phyloP scores from a whole-genome alignment of 92 coral and sea anemone genomes.

The Palythoa grandiflora region DNA sequence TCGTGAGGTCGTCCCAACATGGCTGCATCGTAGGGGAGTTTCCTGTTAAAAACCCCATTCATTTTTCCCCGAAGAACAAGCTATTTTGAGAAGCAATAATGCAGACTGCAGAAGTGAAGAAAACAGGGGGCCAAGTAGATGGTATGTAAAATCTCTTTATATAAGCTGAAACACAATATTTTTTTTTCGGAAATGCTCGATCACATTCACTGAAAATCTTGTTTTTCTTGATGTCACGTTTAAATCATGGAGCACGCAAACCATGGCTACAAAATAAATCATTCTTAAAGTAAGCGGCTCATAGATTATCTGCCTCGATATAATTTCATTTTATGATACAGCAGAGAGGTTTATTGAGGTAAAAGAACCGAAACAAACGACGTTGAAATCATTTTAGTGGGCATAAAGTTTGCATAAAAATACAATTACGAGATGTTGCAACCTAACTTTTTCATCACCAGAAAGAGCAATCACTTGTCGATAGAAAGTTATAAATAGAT shows the following conservation, averaged over 20 bases:
- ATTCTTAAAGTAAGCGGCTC: neutral
- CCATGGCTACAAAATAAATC: neutral
- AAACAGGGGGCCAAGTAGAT: slow-evolving; percentile 91
- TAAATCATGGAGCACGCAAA: too few relatives aligned
- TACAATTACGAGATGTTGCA: too few relatives aligned
- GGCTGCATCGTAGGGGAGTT: slow-evolving; percentile 48
- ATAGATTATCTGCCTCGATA: neutral
- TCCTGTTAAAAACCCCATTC: slow-evolving; percentile 5
- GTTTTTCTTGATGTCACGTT: neutral
- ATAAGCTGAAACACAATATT: neutral
- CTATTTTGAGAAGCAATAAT: slow-evolving; percentile 35
- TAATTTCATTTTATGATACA: too few relatives aligned
- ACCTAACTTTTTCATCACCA: too few relatives aligned
- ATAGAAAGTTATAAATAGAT: too few relatives aligned
- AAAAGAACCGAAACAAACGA: too few relatives aligned
- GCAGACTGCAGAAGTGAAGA: slow-evolving; percentile 73
- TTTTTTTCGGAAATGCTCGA: neutral
- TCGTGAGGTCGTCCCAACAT: slow-evolving; percentile 25
- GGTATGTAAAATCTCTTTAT: slow-evolving; percentile 56
- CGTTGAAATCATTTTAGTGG: too few relatives aligned
- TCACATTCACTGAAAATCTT: neutral
- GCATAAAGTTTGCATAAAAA: too few relatives aligned
- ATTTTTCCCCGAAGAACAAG: neutral
- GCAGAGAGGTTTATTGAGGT: neutral
- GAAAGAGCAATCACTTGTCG: too few relatives aligned